phyloP scores from a whole-genome alignment of 2,888 invertebrate genomes.

The Acronicta leporina region DNA sequence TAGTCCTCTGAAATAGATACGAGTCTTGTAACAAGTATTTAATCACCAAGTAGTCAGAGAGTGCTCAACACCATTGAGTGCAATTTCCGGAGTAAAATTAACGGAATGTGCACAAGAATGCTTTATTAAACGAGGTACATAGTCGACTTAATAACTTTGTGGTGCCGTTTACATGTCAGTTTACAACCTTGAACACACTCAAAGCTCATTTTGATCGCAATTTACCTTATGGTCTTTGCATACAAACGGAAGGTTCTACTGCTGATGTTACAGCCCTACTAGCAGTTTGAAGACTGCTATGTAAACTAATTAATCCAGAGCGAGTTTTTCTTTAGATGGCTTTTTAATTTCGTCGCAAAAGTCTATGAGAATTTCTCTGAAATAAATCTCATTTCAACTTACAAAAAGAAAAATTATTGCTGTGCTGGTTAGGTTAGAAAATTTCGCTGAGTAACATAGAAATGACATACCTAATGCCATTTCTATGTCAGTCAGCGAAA shows the following conservation, averaged over 20 bases:
- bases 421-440: background rate
- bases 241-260: slow-evolving; percentile 11
- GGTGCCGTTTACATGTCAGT: slow-evolving; percentile 47
- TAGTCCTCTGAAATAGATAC: too few relatives aligned
- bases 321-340: background rate
- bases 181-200: slow-evolving; percentile 39
- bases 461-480: too few relatives aligned
- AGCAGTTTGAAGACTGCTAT: slow-evolving; percentile 13
- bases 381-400: slow-evolving; percentile 19
- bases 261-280: slow-evolving; percentile 10
- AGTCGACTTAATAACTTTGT: slow-evolving; percentile 49
- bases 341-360: slow-evolving; percentile 23
- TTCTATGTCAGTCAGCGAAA: background rate
- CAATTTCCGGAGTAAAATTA: slow-evolving; percentile 45
- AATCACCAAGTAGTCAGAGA: slow-evolving; percentile 22
- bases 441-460: too few relatives aligned
- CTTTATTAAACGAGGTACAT: slow-evolving; percentile 49
- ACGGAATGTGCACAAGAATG: slow-evolving; percentile 46
- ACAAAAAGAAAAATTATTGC: slow-evolving; percentile 15
- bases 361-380: background rate
- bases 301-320: slow-evolving; percentile 41
- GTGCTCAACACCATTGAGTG: slow-evolving; percentile 40
- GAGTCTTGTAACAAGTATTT: background rate
- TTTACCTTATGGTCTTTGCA: slow-evolving; percentile 38
- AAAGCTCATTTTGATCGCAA: slow-evolving; percentile 46